Evolutionary conservation across 2,888 invertebrate species (phyloP).

Genomic region (Eremobia ochroleuca): DNA sequence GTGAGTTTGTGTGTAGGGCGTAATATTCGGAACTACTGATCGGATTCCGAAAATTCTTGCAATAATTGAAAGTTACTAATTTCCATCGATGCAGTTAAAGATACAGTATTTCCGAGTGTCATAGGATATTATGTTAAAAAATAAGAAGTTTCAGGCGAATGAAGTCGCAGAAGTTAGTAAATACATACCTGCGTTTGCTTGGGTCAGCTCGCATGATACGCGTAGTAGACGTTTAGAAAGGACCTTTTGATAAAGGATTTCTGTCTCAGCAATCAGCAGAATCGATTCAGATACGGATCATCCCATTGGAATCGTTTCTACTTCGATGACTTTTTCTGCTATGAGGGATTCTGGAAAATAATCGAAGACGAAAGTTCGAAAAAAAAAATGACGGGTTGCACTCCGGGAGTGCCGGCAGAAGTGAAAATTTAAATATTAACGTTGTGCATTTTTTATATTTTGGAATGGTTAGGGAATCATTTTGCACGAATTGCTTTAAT

Average conservation of each 20-base stretch:
- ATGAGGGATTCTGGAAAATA: conserved; percentile 9
- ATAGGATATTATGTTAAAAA: background rate
- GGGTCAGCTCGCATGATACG: conserved; percentile 5
- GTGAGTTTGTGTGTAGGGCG: background rate
- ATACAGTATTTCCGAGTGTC: background rate
- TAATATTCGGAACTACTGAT: background rate
- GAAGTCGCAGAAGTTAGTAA: background rate
- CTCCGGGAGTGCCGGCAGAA: too few species aligned
- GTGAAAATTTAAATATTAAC: too few species aligned
- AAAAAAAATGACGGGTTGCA: too few species aligned
- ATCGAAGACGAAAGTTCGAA: background rate
- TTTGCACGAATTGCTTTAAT: too few species aligned
- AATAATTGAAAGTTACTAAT: background rate
- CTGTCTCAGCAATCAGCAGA: conserved; percentile 6
- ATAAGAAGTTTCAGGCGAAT: background rate
- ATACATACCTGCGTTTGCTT: background rate
- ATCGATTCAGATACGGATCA: background rate
- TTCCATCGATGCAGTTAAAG: too few species aligned
- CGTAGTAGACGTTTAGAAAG: conserved; percentile 9
- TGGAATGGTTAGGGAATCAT: too few species aligned
- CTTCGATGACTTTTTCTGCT: conserved; percentile 4
- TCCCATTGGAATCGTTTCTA: conserved; percentile 21
- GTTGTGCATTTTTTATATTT: too few species aligned
- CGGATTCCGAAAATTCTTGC: background rate
- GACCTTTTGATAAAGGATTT: conserved; percentile 9